Percentiles rank a stretch among this genome's conserved stretches.
Evolutionary conservation across 2,797 vertebrate species (phyloP).

Genomic region (Leptoclinus maculatus): DNA sequence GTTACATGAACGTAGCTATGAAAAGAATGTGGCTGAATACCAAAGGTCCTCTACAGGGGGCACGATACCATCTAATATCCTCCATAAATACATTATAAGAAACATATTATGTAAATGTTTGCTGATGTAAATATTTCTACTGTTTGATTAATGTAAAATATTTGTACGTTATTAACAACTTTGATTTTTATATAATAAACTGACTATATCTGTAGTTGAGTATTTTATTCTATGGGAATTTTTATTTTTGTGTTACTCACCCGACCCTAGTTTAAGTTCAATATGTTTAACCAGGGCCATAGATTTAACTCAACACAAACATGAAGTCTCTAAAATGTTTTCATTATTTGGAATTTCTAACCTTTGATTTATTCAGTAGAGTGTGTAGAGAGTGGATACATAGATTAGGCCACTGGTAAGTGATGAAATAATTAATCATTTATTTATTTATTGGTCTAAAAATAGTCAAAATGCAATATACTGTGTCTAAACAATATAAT

Average conservation of each 20-base stretch:
- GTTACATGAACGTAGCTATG: neutral
- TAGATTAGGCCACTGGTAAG: no score
- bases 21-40: conserved; percentile 32
- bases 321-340: neutral
- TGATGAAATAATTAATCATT: neutral
- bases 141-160: conserved; percentile 23
- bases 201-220: conserved; percentile 3
- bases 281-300: neutral
- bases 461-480: no score
- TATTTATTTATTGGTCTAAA: no score
- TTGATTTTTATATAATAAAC: conserved; percentile 54
- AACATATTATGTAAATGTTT: conserved; percentile 22
- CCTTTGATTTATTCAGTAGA: neutral
- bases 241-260: neutral
- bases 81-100: conserved; percentile 2
- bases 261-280: neutral
- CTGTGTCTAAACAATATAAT: neutral
- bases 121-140: conserved; percentile 51
- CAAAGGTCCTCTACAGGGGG: conserved; percentile 38
- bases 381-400: no score
- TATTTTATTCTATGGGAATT: neutral
- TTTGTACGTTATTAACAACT: conserved; percentile 46
- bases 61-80: neutral
- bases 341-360: neutral
- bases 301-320: neutral